These are phyloP conservation scores for Epinephelus cyanopodus DNA, from an alignment of 2,113 vertebrate species.

Conservation along the genomic window DNA sequence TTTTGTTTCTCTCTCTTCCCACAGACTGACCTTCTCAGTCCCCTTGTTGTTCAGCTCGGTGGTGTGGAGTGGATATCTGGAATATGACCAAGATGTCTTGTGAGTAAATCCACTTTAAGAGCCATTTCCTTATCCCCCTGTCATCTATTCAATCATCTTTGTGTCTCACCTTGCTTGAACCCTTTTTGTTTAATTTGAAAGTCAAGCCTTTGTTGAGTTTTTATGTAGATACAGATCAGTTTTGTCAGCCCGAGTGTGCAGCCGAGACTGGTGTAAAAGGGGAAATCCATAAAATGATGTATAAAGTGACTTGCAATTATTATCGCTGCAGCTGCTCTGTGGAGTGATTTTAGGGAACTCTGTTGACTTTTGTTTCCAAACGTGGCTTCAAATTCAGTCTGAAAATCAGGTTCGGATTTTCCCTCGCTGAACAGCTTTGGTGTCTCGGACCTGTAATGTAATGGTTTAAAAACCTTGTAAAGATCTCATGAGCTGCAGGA, in stretches of 20 bases:
- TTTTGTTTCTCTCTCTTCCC: background rate
- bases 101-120: conserved; percentile 66
- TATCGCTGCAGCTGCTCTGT: too few species aligned
- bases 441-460: background rate
- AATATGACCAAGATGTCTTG: conserved; percentile 83
- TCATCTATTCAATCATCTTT: background rate
- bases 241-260: background rate
- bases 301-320: too few species aligned
- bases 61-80: conserved; percentile 76
- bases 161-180: background rate
- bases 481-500: background rate
- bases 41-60: conserved; percentile 59
- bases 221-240: background rate
- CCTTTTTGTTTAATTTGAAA: background rate
- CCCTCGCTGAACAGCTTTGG: background rate
- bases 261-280: background rate
- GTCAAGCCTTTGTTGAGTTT: background rate
- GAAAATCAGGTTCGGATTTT: background rate
- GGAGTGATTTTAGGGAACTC: background rate
- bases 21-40: conserved; percentile 62
- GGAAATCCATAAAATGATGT: background rate
- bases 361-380: background rate
- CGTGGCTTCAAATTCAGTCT: background rate
- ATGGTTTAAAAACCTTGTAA: background rate
- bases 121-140: background rate